phyloP scores from a whole-genome alignment of 1,140 invertebrate species.

The Archivesica marissinica region DNA sequence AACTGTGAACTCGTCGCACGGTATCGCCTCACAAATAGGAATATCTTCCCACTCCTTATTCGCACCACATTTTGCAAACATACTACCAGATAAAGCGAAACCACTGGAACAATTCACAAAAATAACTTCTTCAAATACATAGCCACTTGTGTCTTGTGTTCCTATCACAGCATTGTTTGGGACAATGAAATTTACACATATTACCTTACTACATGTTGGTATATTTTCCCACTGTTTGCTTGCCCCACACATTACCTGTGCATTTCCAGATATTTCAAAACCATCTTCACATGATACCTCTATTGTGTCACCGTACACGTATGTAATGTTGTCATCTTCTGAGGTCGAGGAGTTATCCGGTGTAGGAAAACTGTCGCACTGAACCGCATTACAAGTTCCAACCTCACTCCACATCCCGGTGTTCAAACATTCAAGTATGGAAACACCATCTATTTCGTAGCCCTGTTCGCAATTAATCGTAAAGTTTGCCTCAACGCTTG shows the following conservation, averaged over 20 bases:
- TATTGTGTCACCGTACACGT: too few species aligned
- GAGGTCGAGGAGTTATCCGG: not conserved
- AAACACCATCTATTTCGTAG: not conserved
- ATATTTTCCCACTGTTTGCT: not conserved
- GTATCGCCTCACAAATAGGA: not conserved
- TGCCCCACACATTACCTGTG: not conserved
- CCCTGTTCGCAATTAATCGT: not conserved
- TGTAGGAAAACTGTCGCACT: not conserved
- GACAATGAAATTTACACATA: too few species aligned
- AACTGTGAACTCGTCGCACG: not conserved
- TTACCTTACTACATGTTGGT: not conserved
- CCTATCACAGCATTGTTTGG: not conserved
- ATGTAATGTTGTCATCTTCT: not conserved
- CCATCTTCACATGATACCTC: not conserved
- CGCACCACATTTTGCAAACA: not conserved
- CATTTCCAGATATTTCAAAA: not conserved
- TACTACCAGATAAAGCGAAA: not conserved
- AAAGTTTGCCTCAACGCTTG: not conserved
- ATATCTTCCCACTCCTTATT: not conserved
- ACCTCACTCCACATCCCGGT: not conserved
- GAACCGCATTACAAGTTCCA: not conserved
- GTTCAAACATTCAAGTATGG: not conserved
- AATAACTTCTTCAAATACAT: too few species aligned
- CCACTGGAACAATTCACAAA: too few species aligned
- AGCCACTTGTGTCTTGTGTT: too few species aligned